Evolutionary conservation across 2,113 vertebrate genomes (phyloP).

Genomic region (Crotophaga sulcirostris): DNA sequence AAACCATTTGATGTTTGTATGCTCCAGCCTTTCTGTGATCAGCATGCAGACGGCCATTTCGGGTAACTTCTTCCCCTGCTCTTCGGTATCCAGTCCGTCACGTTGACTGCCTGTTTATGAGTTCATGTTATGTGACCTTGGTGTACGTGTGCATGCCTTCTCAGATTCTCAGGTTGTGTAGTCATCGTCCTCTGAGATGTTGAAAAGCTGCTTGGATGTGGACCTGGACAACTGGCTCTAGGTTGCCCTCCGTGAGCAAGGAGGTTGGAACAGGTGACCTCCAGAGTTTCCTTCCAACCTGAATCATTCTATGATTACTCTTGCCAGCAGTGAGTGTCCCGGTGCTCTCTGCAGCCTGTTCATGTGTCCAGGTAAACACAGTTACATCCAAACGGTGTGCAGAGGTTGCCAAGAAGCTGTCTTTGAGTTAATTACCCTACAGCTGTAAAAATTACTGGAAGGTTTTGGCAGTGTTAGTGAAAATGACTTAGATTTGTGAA

Average conservation of each 20-base stretch:
- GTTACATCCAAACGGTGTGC: neutral
- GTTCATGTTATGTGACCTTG: neutral
- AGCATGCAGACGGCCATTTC: neutral
- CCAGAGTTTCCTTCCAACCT: neutral
- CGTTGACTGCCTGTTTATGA: neutral
- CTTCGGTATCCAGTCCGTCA: neutral
- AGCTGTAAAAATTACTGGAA: neutral
- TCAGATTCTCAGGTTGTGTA: neutral
- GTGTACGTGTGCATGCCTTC: neutral
- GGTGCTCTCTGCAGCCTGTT: neutral
- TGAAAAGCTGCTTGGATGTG: neutral
- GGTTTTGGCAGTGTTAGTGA: neutral
- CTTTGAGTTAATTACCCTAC: neutral
- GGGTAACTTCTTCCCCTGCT: accelerated
- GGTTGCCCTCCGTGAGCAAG: neutral
- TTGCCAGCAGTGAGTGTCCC: neutral
- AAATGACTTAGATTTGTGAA: neutral
- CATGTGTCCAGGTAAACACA: neutral
- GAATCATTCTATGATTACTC: neutral
- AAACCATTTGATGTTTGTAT: neutral
- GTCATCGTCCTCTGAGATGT: neutral
- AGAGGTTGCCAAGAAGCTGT: neutral
- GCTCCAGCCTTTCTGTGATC: neutral
- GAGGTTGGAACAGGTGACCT: neutral
- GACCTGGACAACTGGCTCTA: neutral